phyloP scores from a whole-genome alignment of 2,113 vertebrate genomes.

The Paramormyrops kingsleyae region DNA sequence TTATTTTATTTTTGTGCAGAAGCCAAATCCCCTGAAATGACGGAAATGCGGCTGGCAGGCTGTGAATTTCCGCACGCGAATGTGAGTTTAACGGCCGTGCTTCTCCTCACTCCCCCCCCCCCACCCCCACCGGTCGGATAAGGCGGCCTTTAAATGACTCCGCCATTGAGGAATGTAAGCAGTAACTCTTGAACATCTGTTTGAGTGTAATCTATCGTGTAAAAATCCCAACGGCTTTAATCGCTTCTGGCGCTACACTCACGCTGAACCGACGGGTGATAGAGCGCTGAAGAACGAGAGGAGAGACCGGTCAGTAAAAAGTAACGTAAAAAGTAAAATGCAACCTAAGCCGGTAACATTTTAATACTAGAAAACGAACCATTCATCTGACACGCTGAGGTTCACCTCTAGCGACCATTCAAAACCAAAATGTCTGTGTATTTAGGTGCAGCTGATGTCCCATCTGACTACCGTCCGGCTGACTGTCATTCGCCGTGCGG shows the following conservation, averaged over 20 bases:
- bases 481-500: not conserved
- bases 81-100: not conserved
- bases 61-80: not conserved
- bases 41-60: not conserved
- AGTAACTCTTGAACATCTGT: not conserved
- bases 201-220: not conserved
- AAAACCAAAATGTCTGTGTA: not conserved
- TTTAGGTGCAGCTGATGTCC: not conserved
- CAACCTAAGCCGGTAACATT: not conserved
- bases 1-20: not conserved
- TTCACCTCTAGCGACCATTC: not conserved
- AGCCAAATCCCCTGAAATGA: not conserved
- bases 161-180: not conserved
- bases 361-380: not conserved
- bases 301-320: not conserved
- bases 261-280: not conserved
- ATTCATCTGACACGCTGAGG: not conserved
- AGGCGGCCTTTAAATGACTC: not conserved
- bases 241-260: constrained; percentile 8
- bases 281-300: not conserved
- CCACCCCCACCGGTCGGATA: not conserved
- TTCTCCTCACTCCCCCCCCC: not conserved
- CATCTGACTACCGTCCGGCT: not conserved
- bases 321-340: not conserved
- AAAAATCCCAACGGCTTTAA: constrained; percentile 26